Percentiles rank a stretch among this genome's conserved stretches.
Evolutionary conservation across 2,113 vertebrate species (phyloP).

Genomic region (Amphilophus citrinellus): DNA sequence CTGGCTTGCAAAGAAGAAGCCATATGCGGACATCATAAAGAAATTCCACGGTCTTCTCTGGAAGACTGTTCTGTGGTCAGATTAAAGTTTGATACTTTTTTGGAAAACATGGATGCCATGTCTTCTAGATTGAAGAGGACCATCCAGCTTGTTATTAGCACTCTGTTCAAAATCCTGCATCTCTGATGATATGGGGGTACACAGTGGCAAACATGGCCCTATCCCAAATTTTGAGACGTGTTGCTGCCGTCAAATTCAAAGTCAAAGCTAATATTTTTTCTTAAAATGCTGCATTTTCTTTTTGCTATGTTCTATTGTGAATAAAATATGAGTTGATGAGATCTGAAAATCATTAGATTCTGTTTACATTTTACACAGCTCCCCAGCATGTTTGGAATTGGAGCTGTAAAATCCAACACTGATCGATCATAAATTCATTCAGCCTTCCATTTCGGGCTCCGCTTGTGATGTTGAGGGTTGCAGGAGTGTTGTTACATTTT

Average conservation of each 20-base stretch:
- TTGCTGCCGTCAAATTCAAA: neutral
- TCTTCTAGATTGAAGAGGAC: neutral
- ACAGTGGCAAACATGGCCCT: too few relatives aligned
- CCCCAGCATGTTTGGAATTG: neutral
- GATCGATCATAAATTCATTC: neutral
- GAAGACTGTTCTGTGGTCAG: neutral
- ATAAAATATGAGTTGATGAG: too few relatives aligned
- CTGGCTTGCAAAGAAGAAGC: neutral
- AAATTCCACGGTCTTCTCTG: neutral
- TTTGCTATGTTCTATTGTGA: neutral
- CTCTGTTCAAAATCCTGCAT: neutral
- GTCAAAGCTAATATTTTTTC: neutral
- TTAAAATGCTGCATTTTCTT: neutral
- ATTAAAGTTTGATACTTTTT: neutral
- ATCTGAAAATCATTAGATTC: neutral
- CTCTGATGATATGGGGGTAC: neutral
- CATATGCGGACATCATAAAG: neutral
- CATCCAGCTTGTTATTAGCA: fast-evolving
- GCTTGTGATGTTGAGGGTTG: neutral
- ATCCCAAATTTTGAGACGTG: too few relatives aligned
- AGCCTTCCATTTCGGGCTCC: neutral
- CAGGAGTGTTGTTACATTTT: neutral
- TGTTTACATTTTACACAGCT: neutral
- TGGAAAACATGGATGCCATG: neutral
- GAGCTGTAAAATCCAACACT: neutral